Conservation (phyloP, 2,113 vertebrate genomes). For the Anhinga anhinga region DNA sequence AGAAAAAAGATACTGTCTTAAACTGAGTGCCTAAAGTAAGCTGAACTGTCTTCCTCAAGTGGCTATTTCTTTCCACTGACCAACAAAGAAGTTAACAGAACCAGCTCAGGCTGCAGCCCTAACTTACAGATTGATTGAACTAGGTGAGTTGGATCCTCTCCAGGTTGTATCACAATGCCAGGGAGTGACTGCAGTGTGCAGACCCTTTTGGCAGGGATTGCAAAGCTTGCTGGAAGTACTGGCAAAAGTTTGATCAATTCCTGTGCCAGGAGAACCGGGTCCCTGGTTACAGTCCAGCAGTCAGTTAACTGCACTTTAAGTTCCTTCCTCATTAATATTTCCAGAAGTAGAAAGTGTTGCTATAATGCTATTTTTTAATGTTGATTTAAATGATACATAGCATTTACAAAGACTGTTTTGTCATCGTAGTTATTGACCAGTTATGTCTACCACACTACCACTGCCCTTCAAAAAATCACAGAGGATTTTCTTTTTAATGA, state of each 20-base stretch:
- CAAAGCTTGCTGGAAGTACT: not conserved
- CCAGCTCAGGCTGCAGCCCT: not conserved
- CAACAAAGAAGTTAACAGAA: not conserved
- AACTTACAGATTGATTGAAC: not conserved
- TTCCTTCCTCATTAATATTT: slow-evolving; percentile 28
- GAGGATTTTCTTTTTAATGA: slow-evolving; percentile 18
- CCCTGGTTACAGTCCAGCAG: not conserved
- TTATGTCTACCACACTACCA: not conserved
- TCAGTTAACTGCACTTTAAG: not conserved
- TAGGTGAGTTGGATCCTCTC: not conserved
- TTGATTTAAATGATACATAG: not conserved
- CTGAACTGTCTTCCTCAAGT: not conserved
- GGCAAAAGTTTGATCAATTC: not conserved
- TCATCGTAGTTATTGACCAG: not conserved
- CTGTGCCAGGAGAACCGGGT: not conserved
- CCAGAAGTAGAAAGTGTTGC: not conserved
- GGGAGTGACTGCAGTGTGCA: not conserved
- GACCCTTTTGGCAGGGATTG: not conserved
- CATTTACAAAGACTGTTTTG: not conserved
- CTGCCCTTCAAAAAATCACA: not conserved
- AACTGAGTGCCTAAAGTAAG: not conserved
- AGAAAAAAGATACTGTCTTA: not conserved
- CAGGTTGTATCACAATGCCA: not conserved
- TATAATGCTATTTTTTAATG: not conserved
- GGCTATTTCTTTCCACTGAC: not conserved